A percentile compares a stretch with the other conserved stretches of the same genome.
These are phyloP conservation scores for Forbesichthys papilliferus DNA, from an alignment of 2,113 vertebrate genomes.

Conservation along the genomic window DNA sequence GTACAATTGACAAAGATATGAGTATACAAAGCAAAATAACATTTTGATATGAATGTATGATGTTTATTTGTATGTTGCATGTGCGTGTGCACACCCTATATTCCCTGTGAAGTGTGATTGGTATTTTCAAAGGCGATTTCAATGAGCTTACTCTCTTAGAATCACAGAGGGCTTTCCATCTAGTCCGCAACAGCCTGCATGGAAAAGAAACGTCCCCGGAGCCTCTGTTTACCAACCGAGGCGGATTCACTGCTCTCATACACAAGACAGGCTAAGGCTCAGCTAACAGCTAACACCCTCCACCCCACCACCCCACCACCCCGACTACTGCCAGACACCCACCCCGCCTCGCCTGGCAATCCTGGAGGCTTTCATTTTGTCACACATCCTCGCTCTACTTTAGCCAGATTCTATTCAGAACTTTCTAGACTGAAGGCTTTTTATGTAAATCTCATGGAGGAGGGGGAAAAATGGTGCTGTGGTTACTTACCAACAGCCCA, in stretches of 20 bases:
- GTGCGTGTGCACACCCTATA: slow-evolving; percentile 13
- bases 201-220: slow-evolving; percentile 74
- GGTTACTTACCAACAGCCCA: slow-evolving; percentile 63
- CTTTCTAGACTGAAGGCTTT: slow-evolving; percentile 73
- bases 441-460: slow-evolving; percentile 77
- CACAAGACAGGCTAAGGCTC: slow-evolving; percentile 72
- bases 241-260: slow-evolving; percentile 75
- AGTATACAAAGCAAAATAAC: no score
- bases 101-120: slow-evolving; percentile 62
- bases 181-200: slow-evolving; percentile 63
- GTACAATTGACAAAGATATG: background rate
- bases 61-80: slow-evolving; percentile 26
- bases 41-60: no score
- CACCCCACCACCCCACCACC: slow-evolving; percentile 33
- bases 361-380: slow-evolving; percentile 76
- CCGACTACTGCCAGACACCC: slow-evolving; percentile 28
- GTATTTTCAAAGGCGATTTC: slow-evolving; percentile 75
- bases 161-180: slow-evolving; percentile 71
- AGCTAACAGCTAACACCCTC: slow-evolving; percentile 64
- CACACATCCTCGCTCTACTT: slow-evolving; percentile 73
- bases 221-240: slow-evolving; percentile 82
- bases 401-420: slow-evolving; percentile 75
- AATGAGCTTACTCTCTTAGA: slow-evolving; percentile 76
- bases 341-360: slow-evolving; percentile 28
- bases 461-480: slow-evolving; percentile 44